These are phyloP conservation scores for Pelagia noctiluca DNA, from an alignment of 30 jellyfish, hydroid and myxozoan species.

Conservation along the genomic window DNA sequence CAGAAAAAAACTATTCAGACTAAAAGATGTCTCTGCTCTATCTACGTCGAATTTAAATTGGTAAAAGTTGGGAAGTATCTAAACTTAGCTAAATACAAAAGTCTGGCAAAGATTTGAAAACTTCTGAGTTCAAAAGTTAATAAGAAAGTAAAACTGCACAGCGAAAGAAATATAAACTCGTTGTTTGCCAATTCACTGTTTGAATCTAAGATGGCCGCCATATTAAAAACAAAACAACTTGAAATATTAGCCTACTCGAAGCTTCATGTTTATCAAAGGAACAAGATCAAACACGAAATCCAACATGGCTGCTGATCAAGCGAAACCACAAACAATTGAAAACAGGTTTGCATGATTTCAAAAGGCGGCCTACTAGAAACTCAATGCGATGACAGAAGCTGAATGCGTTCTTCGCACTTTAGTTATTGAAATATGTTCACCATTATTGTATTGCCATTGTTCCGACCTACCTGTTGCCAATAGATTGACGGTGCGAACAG, in stretches of 20 bases:
- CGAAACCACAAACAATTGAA: constrained; percentile 53
- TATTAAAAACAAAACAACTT: background rate
- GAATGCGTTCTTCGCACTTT: background rate
- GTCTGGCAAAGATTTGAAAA: background rate
- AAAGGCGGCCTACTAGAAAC: constrained; percentile 63
- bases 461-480: background rate
- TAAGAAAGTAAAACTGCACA: background rate
- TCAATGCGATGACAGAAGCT: background rate
- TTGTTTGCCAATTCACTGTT: background rate
- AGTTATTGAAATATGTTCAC: background rate
- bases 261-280: background rate
- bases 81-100: background rate
- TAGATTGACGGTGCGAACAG: background rate
- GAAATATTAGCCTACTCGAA: background rate
- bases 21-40: too few species aligned
- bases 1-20: background rate
- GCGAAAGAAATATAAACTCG: background rate
- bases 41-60: background rate
- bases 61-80: background rate
- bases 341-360: constrained; percentile 28
- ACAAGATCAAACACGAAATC: constrained; percentile 8
- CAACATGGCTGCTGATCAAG: constrained; percentile 70
- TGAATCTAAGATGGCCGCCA: background rate
- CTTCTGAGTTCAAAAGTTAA: background rate
- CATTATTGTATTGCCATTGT: background rate